Conservation (phyloP, 1,140 invertebrate genomes). For the Orius laevigatus region DNA sequence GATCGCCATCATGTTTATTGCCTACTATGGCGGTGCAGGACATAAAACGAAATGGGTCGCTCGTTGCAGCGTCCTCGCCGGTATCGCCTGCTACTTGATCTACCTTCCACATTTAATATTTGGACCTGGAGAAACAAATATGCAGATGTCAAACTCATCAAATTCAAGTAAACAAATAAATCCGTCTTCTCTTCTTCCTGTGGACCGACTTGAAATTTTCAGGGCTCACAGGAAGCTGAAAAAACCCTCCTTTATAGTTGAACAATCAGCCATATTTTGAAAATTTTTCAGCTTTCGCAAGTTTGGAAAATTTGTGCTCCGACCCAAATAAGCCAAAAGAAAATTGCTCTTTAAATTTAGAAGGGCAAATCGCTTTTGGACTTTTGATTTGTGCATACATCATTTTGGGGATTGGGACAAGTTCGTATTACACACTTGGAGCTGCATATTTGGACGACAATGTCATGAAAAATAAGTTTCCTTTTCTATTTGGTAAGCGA, state of each 20-base stretch:
- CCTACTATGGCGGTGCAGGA: conserved; percentile 16
- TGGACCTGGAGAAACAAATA: conserved; percentile 15
- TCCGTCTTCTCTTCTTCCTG: no score
- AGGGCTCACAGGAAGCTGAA: no score
- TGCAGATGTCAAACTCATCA: background rate
- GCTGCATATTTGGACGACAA: conserved; percentile 25
- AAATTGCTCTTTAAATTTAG: background rate
- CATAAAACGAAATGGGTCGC: conserved; percentile 20
- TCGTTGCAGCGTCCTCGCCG: conserved; percentile 11
- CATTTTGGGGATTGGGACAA: conserved; percentile 20
- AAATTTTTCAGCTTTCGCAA: background rate
- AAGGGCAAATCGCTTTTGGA: conserved; percentile 8
- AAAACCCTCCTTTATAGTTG: no score
- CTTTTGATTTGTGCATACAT: conserved; percentile 19
- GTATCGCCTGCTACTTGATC: conserved; percentile 11
- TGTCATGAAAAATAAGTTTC: conserved; percentile 21
- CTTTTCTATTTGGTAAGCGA: conserved; percentile 20
- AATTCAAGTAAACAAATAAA: no score
- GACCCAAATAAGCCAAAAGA: background rate
- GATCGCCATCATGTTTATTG: conserved; percentile 9
- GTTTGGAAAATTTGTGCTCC: background rate
- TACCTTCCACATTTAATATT: conserved; percentile 18
- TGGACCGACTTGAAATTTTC: no score
- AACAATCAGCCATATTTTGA: background rate
- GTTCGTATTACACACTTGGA: conserved; percentile 23